phyloP scores from a whole-genome alignment of 2,797 vertebrate species.

The Salarias fasciatus region DNA sequence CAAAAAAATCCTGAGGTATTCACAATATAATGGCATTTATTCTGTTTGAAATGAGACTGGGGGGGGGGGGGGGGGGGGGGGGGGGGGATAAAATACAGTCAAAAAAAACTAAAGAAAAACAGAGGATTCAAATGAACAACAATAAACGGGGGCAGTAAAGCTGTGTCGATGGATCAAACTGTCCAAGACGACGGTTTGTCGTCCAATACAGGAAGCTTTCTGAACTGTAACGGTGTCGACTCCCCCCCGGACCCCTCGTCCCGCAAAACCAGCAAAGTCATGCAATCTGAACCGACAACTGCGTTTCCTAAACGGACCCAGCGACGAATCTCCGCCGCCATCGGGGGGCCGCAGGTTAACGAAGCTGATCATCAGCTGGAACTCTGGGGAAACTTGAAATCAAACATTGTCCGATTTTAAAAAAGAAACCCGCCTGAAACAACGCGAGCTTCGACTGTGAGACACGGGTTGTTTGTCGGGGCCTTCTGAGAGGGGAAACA shows the following conservation, averaged over 20 bases:
- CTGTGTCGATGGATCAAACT: slow-evolving; percentile 65
- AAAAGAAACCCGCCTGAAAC: slow-evolving; percentile 46
- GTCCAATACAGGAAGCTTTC: slow-evolving; percentile 50
- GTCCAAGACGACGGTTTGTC: slow-evolving; percentile 54
- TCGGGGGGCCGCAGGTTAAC: slow-evolving; percentile 32
- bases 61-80: slow-evolving; percentile 21
- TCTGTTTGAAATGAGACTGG: slow-evolving; percentile 79
- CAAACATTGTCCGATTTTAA: slow-evolving; percentile 38
- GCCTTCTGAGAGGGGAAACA: slow-evolving; percentile 42
- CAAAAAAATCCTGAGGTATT: slow-evolving; percentile 89
- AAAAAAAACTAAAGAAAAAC: slow-evolving; percentile 40
- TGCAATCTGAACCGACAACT: slow-evolving; percentile 47
- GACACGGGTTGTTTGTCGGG: slow-evolving; percentile 35
- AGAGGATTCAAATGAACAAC: neutral
- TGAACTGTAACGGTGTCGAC: slow-evolving; percentile 44
- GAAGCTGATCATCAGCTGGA: slow-evolving; percentile 49
- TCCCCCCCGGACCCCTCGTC: slow-evolving; percentile 8
- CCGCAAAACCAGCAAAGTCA: slow-evolving; percentile 53
- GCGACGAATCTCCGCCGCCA: slow-evolving; percentile 27
- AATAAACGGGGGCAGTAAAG: slow-evolving; percentile 57
- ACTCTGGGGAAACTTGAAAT: slow-evolving; percentile 21
- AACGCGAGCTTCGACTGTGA: slow-evolving; percentile 34
- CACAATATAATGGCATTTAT: slow-evolving; percentile 89
- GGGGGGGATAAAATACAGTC: slow-evolving; percentile 59
- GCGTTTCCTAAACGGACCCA: slow-evolving; percentile 39